Evolutionary conservation across 2,113 vertebrate species (phyloP), one percentile per base, ranked within the genome.

Genomic region (Onychostruthus taczanowskii): DNA sequence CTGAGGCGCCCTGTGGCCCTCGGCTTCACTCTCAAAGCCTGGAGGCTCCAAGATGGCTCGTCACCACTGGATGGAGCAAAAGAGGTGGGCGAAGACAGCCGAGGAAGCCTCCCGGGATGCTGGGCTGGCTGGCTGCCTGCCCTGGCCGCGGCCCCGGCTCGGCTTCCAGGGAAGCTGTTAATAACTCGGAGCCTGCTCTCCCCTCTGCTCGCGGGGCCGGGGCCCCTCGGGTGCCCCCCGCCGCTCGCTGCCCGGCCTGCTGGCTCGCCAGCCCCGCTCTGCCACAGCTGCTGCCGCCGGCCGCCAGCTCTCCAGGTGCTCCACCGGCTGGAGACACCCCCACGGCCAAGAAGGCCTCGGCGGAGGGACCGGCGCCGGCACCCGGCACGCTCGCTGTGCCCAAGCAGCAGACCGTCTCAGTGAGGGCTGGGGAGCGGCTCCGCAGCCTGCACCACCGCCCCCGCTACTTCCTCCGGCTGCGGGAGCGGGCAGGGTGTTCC

Each of bases 11-110:
- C 50, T 10, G 26, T 41, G 43, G 30, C 63, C 83, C 33, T 52
- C 21, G 8, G 30, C 86, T 39, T 70, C 83, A 22, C 22, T 47
- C 49, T 47, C 53, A 19, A 23, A 61, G 63, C 59, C 39, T 24
- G 62, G 58, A 91, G 74, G 44, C 81, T 96, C 80, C 64, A 26
- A 59, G 84, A 88, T 89, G 83, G 33, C 91, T 93, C 69, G 7
- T 91, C 91, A 89, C 95, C 95, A 49, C 95, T 97, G 94, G 94
- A 94, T 97, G 95, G 93, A 96, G 96, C 91, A 92, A 88, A 95
- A 92, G 94, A 91, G 69, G 89, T 94, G 94, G 81, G 89, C 21
- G n/a, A 96, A 62, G 80, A 93, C 80, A 81, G 77, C 31, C 5
- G 58, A 79, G 69, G 61, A 75, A 78, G 49, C 62, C 93, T 95